Conservation (phyloP, 2,113 vertebrate genomes). For the Neogale vison region DNA sequence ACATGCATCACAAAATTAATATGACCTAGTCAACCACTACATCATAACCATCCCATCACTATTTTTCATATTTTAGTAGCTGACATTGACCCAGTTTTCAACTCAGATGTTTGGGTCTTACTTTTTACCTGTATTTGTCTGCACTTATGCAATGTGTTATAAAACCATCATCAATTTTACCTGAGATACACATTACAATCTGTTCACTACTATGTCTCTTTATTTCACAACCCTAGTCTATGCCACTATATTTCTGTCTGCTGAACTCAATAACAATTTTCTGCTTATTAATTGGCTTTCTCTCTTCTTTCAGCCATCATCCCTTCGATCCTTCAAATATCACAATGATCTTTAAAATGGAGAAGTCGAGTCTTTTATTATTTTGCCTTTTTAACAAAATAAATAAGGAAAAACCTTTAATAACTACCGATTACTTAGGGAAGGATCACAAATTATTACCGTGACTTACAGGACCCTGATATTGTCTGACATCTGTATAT, state of each 20-base stretch:
- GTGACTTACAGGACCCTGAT: not conserved
- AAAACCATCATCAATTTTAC: not conserved
- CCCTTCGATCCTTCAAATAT: not conserved
- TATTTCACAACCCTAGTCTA: not conserved
- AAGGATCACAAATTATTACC: not conserved
- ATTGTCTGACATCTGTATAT: not conserved
- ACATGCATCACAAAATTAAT: not conserved
- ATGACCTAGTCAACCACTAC: not conserved
- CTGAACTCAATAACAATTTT: not conserved
- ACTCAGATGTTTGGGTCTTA: not conserved
- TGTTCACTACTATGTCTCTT: not conserved
- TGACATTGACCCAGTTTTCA: not conserved
- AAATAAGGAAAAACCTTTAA: not conserved
- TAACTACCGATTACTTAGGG: not conserved
- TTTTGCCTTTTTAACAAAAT: slow-evolving; percentile 4
- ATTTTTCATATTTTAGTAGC: not conserved
- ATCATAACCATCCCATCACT: not conserved
- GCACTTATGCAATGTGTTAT: rapidly evolving
- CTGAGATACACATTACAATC: not conserved
- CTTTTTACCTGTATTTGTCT: not conserved
- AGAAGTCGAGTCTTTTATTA: not conserved
- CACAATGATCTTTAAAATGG: not conserved
- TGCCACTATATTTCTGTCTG: not conserved
- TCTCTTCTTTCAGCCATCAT: not conserved
- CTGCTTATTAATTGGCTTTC: not conserved